phyloP scores from a whole-genome alignment of 2,888 invertebrate species.

The Folsomia manolachei region DNA sequence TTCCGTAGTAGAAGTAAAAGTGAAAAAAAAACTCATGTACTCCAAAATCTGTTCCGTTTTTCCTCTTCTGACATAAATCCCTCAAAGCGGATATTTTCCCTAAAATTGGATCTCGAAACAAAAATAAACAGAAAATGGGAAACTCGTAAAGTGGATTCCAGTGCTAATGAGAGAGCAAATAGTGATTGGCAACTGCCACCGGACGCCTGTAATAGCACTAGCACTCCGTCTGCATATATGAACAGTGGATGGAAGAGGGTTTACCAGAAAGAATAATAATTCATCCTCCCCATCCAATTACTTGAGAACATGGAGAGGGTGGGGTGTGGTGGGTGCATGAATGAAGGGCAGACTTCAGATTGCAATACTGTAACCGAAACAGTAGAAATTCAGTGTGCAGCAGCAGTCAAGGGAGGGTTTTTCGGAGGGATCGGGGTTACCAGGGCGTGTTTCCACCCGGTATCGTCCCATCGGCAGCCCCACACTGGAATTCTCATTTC shows the following conservation, averaged over 20 bases:
- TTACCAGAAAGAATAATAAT: conserved; percentile 20
- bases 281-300: conserved; percentile 24
- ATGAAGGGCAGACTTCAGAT: not conserved
- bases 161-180: conserved; percentile 5
- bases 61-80: not conserved
- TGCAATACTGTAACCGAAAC: not conserved
- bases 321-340: not conserved
- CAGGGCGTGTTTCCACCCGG: conserved; percentile 5
- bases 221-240: not conserved
- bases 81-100: not conserved
- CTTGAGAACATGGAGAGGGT: conserved; percentile 18
- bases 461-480: conserved; percentile 19
- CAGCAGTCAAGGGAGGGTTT: not conserved
- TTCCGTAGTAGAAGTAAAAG: not conserved
- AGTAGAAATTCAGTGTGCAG: not conserved
- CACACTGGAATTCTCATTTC: not conserved
- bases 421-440: conserved; percentile 3
- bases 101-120: conserved; percentile 1
- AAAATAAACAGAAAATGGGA: not conserved
- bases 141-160: not conserved
- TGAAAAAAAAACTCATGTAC: not conserved
- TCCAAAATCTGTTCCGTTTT: no score
- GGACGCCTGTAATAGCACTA: no score
- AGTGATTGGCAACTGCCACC: conserved; percentile 5
- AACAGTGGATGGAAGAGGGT: not conserved